Evolutionary conservation across 2,113 vertebrate species (phyloP), one percentile per base, ranked within the genome.

Genomic region (Centropus unirufus): DNA sequence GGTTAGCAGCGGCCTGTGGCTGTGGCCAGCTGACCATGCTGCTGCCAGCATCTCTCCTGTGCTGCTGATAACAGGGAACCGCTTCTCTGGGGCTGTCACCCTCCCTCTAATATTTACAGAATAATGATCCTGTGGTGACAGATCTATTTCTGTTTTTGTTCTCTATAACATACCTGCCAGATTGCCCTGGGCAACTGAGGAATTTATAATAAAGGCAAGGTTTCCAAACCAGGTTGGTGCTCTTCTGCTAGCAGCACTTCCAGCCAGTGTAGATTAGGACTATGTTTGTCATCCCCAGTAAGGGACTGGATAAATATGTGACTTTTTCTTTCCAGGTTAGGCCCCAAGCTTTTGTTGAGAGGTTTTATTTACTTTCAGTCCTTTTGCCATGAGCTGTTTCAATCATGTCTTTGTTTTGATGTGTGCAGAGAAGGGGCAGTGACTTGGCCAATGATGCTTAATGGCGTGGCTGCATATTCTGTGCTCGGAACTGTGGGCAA

Each of bases 111-210:
- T 96, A 96, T 93, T 93, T 92, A 67, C 82, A 79, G 69, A 90
- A 66, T 90, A 96, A 91, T 0, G 34, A 92, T 88, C 73, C 34
- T 3, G 3, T 0, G 0, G 83, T 96, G 97, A 96, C 96, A 96
- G 91, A 85, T 94, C 87, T 96, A 90, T 97, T 96, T 96, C 87
- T 90, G 83, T 14, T 93, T 89, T 83, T 94, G 69, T 93, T 96
- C 95, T 87, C 79, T 58, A 2, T 90, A 93, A 90, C 93, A 87
- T 92, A 94, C 81, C 91, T 97, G 90, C 54, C 86, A 87, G 87
- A 93, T 36, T 15, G 58, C 93, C 91, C 54, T 5, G 3, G 89
- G 93, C 67, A 0, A 69, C 68, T 75, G 75, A 88, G 87, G 92
- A 92, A 92, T 95, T 93, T 85, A 83, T 93, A 91, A 96, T 93